Base-by-base conservation (phyloP, 2,113 vertebrate genomes). In the Blennius ocellaris region DNA sequence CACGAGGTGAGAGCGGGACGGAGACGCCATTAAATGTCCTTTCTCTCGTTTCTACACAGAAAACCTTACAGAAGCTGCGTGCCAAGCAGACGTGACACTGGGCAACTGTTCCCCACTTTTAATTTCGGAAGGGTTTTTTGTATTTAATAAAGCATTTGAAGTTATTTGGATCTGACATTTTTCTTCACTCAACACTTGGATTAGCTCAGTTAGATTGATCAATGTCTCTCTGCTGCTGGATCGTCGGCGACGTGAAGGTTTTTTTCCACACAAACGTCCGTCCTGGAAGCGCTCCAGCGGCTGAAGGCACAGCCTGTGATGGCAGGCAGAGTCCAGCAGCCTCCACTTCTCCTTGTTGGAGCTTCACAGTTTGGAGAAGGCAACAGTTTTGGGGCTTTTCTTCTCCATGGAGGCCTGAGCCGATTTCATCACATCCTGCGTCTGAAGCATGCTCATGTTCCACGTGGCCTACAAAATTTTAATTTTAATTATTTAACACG, bases 381-480 rank as follows among this genome's bases (percentile, higher is more conserved):
- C n/a, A 0, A 93, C 4, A 0, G 74, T 83, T 77, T 94, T 95
- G 1, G 85, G 80, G 0, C 83, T 91, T 72, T 96, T 96, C 91
- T 95, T 98, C 90, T 97, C 95, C 90, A 96, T 70, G 1, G 69
- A 7, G 0, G 96, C 96, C 87, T 95, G 95, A 9, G 94, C 94
- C 0, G 95, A 96, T 44, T 96, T 96, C 17, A 95, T 30, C 47
- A 97, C 1, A 54, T 98, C 97, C 1, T 96, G 59, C 0, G 94
- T 95, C 84, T 98, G 96, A 44, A 98, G 91, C 97, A 97, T 98
- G 84, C 94, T 93, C 96, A 97, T 98, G 92, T 97, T 97, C 97
- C 96, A 98, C 1, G 91, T 60, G 0, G 93, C 91, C 96, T 95
- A n/a, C n/a, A n/a, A n/a, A n/a, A n/a, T n/a, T n/a, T n/a, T n/a